Conservation (phyloP, 2,113 vertebrate species). For the Malurus alboscapulatus region DNA sequence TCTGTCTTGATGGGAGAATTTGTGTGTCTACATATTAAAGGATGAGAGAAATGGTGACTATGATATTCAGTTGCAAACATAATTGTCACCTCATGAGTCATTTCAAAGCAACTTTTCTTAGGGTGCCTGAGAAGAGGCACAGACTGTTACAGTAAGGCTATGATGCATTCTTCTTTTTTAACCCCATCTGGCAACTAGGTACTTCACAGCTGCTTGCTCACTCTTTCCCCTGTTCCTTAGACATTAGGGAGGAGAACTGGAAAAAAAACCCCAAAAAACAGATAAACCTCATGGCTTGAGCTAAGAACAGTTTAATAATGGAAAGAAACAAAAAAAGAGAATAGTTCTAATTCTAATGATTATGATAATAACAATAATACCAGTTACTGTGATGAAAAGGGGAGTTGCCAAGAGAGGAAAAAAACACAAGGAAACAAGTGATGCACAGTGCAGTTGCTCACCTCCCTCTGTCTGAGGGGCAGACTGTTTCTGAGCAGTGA, state of each 20-base stretch:
- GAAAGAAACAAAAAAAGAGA: background rate
- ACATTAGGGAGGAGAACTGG: background rate
- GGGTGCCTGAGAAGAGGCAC: background rate
- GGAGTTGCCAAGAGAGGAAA: background rate
- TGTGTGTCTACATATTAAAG: background rate
- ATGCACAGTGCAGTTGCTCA: background rate
- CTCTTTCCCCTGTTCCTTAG: background rate
- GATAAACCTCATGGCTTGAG: background rate
- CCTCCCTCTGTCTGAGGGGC: background rate
- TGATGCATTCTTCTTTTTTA: background rate
- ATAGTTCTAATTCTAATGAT: background rate
- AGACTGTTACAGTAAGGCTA: background rate
- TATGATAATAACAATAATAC: background rate
- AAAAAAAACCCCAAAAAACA: background rate
- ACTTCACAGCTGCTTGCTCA: background rate
- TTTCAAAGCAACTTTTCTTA: background rate
- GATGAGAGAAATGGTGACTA: background rate
- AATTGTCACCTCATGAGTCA: background rate
- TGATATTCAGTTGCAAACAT: background rate
- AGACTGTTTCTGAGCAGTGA: background rate
- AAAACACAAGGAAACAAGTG: background rate
- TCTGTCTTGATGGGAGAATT: background rate
- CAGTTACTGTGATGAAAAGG: background rate
- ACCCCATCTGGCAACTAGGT: background rate
- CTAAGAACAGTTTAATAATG: background rate